phyloP scores from a whole-genome alignment of 2,797 vertebrate species.

The Pelodytes ibericus region DNA sequence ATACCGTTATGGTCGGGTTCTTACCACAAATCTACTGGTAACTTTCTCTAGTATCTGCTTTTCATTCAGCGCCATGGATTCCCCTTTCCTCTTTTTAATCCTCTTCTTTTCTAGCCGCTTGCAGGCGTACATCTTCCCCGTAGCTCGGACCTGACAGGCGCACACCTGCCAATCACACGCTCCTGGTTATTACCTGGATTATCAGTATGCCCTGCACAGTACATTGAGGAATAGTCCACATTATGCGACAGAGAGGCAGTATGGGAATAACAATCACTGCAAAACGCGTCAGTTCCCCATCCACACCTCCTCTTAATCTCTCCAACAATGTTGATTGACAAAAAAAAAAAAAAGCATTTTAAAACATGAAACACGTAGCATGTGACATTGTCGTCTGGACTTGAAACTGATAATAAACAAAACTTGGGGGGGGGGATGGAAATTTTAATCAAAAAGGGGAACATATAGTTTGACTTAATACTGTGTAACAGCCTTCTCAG shows the following conservation, averaged over 20 bases:
- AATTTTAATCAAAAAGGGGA: too few species aligned
- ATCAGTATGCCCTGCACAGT: constrained; percentile 1
- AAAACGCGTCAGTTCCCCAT: background rate
- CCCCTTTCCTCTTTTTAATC: constrained; percentile 82
- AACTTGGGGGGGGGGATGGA: too few species aligned
- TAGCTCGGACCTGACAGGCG: constrained; percentile 80
- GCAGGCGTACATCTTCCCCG: constrained; percentile 82
- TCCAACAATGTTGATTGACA: too few species aligned
- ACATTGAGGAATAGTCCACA: constrained; percentile 4
- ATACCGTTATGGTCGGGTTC: constrained; percentile 45
- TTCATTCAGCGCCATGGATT: constrained; percentile 81
- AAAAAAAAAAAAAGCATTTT: too few species aligned
- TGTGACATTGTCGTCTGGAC: too few species aligned
- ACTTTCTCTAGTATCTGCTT: constrained; percentile 82
- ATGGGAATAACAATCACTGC: background rate
- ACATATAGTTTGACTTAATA: too few species aligned
- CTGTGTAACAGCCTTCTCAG: too few species aligned
- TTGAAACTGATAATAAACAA: too few species aligned
- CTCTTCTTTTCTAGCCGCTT: constrained; percentile 82
- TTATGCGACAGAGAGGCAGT: background rate
- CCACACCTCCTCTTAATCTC: too few species aligned
- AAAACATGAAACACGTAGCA: too few species aligned
- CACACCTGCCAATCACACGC: constrained; percentile 69
- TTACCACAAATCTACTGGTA: constrained; percentile 82
- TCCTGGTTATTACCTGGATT: constrained; percentile 10